These are phyloP conservation scores for Alcedo atthis DNA, from an alignment of 2,797 vertebrate genomes.

Conservation along the genomic window DNA sequence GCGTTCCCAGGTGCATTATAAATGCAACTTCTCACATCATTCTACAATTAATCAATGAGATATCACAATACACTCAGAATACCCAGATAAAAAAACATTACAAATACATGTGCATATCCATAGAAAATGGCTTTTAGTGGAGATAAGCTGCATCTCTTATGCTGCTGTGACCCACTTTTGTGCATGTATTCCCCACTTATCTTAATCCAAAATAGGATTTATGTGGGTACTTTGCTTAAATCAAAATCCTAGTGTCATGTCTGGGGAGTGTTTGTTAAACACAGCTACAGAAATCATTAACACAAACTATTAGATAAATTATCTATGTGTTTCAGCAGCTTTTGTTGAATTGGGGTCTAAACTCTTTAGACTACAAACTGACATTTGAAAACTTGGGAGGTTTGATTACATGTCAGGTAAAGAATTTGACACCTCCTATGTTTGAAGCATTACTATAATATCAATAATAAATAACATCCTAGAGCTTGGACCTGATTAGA, in stretches of 20 bases:
- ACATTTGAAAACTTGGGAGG: background rate
- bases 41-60: background rate
- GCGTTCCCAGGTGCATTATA: slow-evolving; percentile 29
- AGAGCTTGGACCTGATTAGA: background rate
- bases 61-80: background rate
- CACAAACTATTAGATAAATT: background rate
- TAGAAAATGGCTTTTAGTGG: background rate
- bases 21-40: background rate
- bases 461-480: background rate
- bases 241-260: background rate
- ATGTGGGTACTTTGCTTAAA: background rate
- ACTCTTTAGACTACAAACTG: background rate
- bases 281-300: background rate
- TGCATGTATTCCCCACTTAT: background rate
- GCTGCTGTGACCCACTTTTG: background rate
- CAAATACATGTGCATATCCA: background rate
- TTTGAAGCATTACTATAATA: background rate
- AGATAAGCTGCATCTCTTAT: background rate
- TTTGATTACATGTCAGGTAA: background rate
- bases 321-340: background rate
- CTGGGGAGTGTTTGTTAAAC: background rate
- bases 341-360: background rate
- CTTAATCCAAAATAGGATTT: background rate
- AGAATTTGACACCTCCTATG: background rate
- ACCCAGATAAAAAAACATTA: background rate